A percentile compares a stretch with the other conserved stretches of the same genome.
These are phyloP conservation scores for Promerops cafer DNA, from an alignment of 2,113 vertebrate species.

Conservation along the genomic window DNA sequence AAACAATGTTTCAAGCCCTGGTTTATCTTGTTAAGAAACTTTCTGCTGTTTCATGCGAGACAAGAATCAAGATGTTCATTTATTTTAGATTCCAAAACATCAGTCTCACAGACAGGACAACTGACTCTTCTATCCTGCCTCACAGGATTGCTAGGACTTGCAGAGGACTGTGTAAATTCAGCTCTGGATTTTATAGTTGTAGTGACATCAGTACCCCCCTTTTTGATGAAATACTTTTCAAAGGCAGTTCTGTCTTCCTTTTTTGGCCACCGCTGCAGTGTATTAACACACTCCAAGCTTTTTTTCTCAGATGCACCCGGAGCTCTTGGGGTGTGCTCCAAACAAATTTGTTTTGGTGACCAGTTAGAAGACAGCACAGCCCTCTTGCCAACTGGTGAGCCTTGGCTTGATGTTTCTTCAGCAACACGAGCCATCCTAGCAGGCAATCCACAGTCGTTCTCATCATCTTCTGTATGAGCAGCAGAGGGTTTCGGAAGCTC, in stretches of 20 bases:
- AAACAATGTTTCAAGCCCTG: background rate
- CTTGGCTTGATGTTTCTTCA: background rate
- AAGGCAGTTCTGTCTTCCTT: conserved; percentile 42
- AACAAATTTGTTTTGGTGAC: background rate
- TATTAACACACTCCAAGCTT: background rate
- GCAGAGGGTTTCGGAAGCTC: conserved; percentile 72
- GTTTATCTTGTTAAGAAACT: background rate
- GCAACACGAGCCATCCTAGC: conserved; percentile 35
- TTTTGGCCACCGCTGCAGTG: conserved; percentile 28
- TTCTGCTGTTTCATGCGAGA: conserved; percentile 54
- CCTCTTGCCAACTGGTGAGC: background rate
- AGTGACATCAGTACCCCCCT: background rate
- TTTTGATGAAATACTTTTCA: conserved; percentile 58
- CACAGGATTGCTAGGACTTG: background rate
- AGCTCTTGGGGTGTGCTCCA: background rate
- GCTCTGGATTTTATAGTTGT: background rate
- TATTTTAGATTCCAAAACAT: conserved; percentile 79
- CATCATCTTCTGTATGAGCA: conserved; percentile 66
- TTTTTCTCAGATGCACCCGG: background rate
- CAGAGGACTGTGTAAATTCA: background rate
- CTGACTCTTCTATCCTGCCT: conserved; percentile 60
- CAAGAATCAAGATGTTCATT: conserved; percentile 90
- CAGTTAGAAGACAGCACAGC: background rate
- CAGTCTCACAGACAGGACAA: conserved; percentile 83
- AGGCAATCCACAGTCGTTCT: conserved; percentile 76